Percentiles rank a stretch among this genome's conserved stretches.
These are phyloP conservation scores for Bombus superbus DNA, from an alignment of 1,140 invertebrate genomes.

Conservation along the genomic window DNA sequence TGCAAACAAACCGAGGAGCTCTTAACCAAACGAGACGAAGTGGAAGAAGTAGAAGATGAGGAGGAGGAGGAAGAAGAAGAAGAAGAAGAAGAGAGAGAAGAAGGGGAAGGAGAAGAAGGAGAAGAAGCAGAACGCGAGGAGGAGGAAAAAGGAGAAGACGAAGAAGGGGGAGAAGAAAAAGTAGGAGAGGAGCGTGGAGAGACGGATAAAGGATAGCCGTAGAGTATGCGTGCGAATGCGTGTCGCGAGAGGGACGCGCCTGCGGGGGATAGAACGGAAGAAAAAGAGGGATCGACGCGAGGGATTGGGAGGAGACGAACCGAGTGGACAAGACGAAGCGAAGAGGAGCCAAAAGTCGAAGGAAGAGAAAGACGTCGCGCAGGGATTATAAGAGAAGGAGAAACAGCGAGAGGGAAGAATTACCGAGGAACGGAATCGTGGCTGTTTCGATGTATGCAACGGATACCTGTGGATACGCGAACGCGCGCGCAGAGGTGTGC, in stretches of 20 bases:
- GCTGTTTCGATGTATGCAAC: constrained; percentile 16
- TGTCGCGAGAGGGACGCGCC: constrained; percentile 38
- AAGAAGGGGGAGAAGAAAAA: background rate
- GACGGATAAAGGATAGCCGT: background rate
- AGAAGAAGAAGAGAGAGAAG: background rate
- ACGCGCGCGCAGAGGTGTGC: constrained; percentile 43
- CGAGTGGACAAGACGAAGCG: background rate
- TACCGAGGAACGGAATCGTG: constrained; percentile 47
- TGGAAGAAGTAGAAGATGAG: background rate
- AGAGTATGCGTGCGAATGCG: constrained; percentile 28
- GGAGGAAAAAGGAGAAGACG: background rate
- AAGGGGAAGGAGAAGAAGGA: background rate
- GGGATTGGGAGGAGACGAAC: background rate
- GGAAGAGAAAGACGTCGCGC: background rate
- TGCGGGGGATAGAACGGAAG: background rate
- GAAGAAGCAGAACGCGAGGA: background rate
- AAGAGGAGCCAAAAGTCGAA: background rate
- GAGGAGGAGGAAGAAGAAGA: background rate
- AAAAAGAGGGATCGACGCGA: background rate
- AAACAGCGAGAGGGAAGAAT: constrained; percentile 34
- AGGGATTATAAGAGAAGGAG: background rate
- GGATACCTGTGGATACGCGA: background rate
- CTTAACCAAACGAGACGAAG: constrained; percentile 20
- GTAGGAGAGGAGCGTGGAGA: background rate
- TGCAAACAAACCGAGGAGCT: constrained; percentile 41